Evolutionary conservation across 2,888 invertebrate genomes (phyloP), one percentile per base, ranked within the genome.

Genomic region (Osedax fenrisi): DNA sequence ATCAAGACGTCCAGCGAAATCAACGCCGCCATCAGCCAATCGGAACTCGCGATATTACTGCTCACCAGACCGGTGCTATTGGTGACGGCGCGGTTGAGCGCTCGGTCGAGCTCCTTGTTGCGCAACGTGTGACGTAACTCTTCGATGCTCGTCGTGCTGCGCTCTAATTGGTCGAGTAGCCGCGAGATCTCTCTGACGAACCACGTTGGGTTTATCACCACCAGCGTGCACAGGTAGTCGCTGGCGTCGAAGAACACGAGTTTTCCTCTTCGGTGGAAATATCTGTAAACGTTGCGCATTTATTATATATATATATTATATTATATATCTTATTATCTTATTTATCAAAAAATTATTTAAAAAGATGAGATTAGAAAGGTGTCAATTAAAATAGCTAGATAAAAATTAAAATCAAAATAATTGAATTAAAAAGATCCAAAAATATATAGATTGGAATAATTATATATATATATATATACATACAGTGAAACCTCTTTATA

Each of bases 201-300:
- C 79, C 79, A 79, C 2, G 77, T 77, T 3, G 79, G 79, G 73
- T 78, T 79, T 68, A 78, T 77, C 70, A 79, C 78, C 26, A 79
- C 79, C 25, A 79, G 75, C 26, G 77, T 75, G 21, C 76, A 76
- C 21, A 79, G 77, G 23, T 75, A 67, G 27, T 76, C 77, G 25
- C 76, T 76, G 66, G 79, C 78, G 26, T 77, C 78, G 70, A 79
- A 79, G 75, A 75, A 78, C 24, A 79, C 78, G 10, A 79, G 75
- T 64, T 77, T 78, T 3, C 79, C 79, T 62, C 79, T 72, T 26
- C 77, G 76, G 77, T 79, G 79, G 67, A 79, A 78, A 70, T 79
- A 79, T 26, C 41, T 75, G 74, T 25, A 17, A n/a, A n/a, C n/a
- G n/a, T n/a, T n/a, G n/a, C n/a, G n/a, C n/a, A n/a, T n/a, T n/a